These are phyloP conservation scores for Otus sunia DNA, from an alignment of 2,113 vertebrate species.

Conservation along the genomic window DNA sequence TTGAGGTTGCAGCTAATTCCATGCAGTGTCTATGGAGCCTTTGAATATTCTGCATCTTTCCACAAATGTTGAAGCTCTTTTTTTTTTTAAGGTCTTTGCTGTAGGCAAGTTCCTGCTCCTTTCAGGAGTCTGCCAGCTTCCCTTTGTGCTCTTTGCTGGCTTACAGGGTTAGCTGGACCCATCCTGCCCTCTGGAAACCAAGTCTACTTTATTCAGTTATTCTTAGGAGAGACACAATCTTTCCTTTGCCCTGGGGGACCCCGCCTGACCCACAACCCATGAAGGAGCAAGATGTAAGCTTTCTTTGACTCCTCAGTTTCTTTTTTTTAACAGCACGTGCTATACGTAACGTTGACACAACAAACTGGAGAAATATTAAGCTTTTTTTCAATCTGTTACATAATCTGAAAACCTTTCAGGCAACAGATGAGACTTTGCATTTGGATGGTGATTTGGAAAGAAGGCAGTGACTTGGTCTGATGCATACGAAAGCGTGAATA, in stretches of 20 bases:
- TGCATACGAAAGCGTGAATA: neutral
- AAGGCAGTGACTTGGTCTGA: neutral
- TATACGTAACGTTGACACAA: neutral
- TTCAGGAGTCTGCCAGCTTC: neutral
- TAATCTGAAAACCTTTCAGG: neutral
- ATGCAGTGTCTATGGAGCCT: neutral
- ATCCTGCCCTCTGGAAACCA: neutral
- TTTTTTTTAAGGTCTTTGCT: neutral
- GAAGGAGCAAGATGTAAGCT: neutral
- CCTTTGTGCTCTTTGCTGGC: neutral
- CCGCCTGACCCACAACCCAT: neutral
- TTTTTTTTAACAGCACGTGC: neutral
- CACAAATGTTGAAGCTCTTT: neutral
- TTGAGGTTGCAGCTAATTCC: neutral
- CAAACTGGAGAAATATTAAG: neutral
- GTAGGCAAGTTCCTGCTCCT: neutral
- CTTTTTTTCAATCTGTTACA: neutral
- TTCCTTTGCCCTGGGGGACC: neutral
- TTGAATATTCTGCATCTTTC: neutral
- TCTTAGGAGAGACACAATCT: neutral
- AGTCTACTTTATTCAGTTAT: neutral
- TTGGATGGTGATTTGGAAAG: neutral
- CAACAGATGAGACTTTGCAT: conserved; percentile 15
- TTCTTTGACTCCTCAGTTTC: fast-evolving
- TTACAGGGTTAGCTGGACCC: neutral